These are phyloP conservation scores for Arion vulgaris DNA, from an alignment of 1,140 invertebrate species.

Conservation along the genomic window DNA sequence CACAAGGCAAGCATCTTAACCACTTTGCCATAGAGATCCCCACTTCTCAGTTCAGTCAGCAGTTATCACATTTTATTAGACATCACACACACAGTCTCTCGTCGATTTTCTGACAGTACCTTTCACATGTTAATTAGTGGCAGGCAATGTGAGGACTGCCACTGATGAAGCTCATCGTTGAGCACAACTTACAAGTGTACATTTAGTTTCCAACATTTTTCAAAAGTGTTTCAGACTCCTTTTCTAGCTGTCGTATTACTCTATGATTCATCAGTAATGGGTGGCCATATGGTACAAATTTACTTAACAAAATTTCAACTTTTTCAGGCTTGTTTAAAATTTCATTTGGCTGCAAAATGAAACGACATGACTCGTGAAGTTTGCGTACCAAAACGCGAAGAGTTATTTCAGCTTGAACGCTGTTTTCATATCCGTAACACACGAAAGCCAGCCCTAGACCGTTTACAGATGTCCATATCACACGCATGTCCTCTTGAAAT, in stretches of 20 bases:
- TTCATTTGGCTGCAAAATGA: slow-evolving; percentile 2
- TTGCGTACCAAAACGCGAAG: background rate
- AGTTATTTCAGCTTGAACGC: slow-evolving; percentile 4
- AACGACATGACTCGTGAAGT: background rate
- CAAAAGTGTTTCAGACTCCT: slow-evolving; percentile 1
- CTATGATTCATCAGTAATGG: slow-evolving; percentile 3
- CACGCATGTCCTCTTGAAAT: slow-evolving; percentile 14
- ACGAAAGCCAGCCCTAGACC: background rate
- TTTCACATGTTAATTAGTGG: too few species aligned
- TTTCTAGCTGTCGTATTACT: slow-evolving; percentile 9
- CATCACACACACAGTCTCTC: too few species aligned
- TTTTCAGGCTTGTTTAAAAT: slow-evolving; percentile 20
- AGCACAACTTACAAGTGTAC: too few species aligned
- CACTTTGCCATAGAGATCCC: too few species aligned
- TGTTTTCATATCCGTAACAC: slow-evolving; percentile 8
- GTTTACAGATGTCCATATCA: slow-evolving; percentile 14
- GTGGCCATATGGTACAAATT: slow-evolving; percentile 16
- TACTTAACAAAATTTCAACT: background rate
- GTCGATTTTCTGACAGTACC: too few species aligned
- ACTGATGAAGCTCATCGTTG: too few species aligned
- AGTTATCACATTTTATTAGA: too few species aligned
- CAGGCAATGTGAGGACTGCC: too few species aligned
- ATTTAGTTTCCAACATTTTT: slow-evolving; percentile 1
- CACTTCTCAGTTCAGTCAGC: too few species aligned
- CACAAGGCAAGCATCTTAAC: too few species aligned